Evolutionary conservation across 2,888 invertebrate genomes (phyloP).

Genomic region (Polymixis flavicincta): DNA sequence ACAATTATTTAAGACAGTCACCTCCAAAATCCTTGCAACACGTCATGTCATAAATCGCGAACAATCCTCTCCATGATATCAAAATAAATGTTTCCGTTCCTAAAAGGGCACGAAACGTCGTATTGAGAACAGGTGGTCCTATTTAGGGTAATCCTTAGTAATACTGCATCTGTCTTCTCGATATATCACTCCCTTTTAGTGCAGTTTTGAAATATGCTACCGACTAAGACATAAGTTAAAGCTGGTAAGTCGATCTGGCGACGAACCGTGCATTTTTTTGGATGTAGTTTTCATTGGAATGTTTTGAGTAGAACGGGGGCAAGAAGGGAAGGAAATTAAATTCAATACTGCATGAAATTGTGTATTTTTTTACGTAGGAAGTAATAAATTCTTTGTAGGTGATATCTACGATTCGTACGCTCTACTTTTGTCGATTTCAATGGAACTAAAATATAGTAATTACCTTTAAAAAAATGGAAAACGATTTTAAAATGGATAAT

Average conservation of each 20-base stretch:
- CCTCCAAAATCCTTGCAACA: conserved; percentile 52
- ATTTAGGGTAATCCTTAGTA: conserved; percentile 86
- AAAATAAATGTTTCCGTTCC: conserved; percentile 83
- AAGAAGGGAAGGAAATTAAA: conserved; percentile 33
- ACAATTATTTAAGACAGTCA: conserved; percentile 40
- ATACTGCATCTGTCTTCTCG: conserved; percentile 82
- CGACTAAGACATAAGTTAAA: conserved; percentile 79
- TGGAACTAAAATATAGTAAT: no score
- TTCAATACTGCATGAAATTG: conserved; percentile 28
- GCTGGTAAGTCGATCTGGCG: conserved; percentile 68
- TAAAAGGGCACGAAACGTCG: conserved; percentile 77
- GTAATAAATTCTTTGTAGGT: neutral
- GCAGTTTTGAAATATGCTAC: conserved; percentile 80
- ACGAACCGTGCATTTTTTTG: conserved; percentile 77
- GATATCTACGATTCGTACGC: neutral
- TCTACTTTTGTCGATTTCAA: neutral
- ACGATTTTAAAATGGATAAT: no score
- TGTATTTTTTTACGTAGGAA: neutral
- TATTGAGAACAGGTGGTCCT: conserved; percentile 86
- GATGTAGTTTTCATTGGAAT: conserved; percentile 52
- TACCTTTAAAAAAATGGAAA: no score
- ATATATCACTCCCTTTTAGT: conserved; percentile 69
- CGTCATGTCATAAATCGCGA: conserved; percentile 67
- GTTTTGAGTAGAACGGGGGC: neutral
- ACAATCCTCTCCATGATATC: conserved; percentile 63